Conservation (phyloP, 2,888 invertebrate genomes). For the Philhelius pedissequus region DNA sequence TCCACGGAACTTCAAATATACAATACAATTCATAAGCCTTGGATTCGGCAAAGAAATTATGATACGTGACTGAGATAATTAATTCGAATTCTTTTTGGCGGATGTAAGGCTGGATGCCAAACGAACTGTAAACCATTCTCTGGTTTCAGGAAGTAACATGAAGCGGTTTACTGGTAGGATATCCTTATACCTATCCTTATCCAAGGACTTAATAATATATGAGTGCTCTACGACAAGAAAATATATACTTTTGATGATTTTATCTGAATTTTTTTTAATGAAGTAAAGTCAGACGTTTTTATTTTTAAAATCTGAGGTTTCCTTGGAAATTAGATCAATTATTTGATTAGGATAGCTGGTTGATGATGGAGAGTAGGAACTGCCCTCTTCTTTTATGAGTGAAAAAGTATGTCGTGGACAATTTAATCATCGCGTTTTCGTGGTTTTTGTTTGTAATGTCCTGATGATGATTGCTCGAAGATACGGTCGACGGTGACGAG, state of each 20-base stretch:
- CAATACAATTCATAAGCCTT: conserved; percentile 53
- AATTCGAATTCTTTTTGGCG: conserved; percentile 37
- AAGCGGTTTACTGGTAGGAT: conserved; percentile 48
- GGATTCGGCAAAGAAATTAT: conserved; percentile 62
- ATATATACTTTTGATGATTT: conserved; percentile 53
- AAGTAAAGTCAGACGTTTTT: conserved; percentile 17
- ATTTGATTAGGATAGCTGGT: conserved; percentile 45
- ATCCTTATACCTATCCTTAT: conserved; percentile 45
- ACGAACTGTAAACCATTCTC: conserved; percentile 56
- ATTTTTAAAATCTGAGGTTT: conserved; percentile 11
- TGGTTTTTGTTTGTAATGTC: not conserved
- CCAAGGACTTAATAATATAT: conserved; percentile 30
- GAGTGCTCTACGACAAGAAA: conserved; percentile 21
- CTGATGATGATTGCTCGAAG: not conserved
- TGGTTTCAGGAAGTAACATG: conserved; percentile 37
- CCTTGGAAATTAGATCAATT: conserved; percentile 55
- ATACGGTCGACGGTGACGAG: too few relatives aligned
- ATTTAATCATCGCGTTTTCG: conserved; percentile 37
- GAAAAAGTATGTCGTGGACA: not conserved
- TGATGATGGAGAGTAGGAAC: not conserved
- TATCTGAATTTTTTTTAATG: conserved; percentile 29
- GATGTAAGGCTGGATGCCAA: conserved; percentile 19
- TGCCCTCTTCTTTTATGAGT: not conserved
- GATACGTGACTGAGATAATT: conserved; percentile 68
- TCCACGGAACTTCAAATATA: too few relatives aligned